Evolutionary conservation across 2,888 invertebrate genomes (phyloP).

Genomic region (Trachelus iudaicus): DNA sequence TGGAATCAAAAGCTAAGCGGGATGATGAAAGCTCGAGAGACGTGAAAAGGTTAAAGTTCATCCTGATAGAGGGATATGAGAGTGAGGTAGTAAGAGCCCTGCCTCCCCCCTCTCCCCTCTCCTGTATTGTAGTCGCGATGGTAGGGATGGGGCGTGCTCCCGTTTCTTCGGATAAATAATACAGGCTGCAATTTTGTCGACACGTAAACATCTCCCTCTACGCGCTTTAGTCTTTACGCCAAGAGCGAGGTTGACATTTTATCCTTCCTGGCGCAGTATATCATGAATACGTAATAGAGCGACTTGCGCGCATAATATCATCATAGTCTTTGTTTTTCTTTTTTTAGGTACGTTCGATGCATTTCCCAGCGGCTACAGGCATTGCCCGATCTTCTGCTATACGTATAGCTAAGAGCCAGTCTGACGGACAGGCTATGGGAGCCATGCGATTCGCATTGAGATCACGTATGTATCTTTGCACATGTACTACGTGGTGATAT

Average conservation of each 20-base stretch:
- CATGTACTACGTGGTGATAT: conserved; percentile 36
- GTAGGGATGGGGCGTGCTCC: neutral
- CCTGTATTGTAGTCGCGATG: neutral
- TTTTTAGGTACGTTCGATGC: conserved; percentile 41
- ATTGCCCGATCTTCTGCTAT: neutral
- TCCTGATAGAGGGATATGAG: neutral
- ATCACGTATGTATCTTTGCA: conserved; percentile 44
- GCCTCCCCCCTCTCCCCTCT: too few species aligned
- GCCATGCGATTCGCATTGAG: conserved; percentile 31
- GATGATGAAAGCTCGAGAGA: neutral
- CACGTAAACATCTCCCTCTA: neutral
- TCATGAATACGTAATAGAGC: neutral
- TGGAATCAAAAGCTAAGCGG: neutral
- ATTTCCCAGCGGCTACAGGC: conserved; percentile 9
- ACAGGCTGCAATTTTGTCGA: neutral
- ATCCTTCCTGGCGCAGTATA: neutral
- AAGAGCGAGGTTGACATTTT: neutral
- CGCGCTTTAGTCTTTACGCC: neutral
- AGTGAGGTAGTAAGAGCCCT: neutral
- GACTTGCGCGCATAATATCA: conserved; percentile 15
- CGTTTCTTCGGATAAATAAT: neutral
- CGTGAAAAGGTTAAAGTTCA: neutral
- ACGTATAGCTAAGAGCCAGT: neutral
- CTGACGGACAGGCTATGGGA: conserved; percentile 3
- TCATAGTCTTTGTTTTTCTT: conserved; percentile 30